Percentiles rank a stretch among this genome's conserved stretches.
phyloP scores from a whole-genome alignment of 2,113 vertebrate species.

The Clupea harengus region DNA sequence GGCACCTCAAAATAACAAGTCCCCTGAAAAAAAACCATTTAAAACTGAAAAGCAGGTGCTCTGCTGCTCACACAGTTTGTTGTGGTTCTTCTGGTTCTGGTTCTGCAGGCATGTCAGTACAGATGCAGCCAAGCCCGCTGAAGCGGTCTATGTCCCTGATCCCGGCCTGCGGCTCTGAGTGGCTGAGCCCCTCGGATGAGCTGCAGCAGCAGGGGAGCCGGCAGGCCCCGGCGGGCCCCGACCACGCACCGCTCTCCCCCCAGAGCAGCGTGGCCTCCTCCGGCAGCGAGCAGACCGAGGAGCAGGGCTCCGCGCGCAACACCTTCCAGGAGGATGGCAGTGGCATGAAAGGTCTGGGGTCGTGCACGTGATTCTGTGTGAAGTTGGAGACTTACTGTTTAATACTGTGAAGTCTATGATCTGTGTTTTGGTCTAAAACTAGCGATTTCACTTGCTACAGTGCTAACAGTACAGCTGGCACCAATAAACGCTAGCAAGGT shows the following conservation, averaged over 20 bases:
- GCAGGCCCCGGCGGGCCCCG: slow-evolving; percentile 74
- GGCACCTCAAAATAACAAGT: no score
- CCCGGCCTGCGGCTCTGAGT: slow-evolving; percentile 79
- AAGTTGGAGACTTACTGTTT: no score
- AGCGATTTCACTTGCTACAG: no score
- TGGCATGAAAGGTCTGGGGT: slow-evolving; percentile 88
- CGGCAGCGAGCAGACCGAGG: slow-evolving; percentile 92
- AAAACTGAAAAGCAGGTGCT: no score
- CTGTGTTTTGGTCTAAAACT: no score
- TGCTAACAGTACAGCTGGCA: no score
- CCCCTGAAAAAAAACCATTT: no score
- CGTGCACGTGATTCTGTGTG: neutral
- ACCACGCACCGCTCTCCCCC: slow-evolving; percentile 90
- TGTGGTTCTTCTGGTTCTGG: neutral
- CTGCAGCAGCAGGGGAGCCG: slow-evolving; percentile 70
- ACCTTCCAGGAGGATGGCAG: slow-evolving; percentile 92
- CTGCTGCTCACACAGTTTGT: neutral
- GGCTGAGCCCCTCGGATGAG: slow-evolving; percentile 68
- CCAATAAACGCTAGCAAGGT: no score
- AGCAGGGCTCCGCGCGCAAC: slow-evolving; percentile 81
- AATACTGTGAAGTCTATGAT: no score
- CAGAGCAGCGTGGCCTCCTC: slow-evolving; percentile 94
- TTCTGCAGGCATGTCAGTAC: slow-evolving; percentile 72
- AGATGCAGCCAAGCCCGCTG: slow-evolving; percentile 84
- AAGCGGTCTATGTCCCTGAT: slow-evolving; percentile 86